Base-by-base conservation (phyloP, 2,888 invertebrate species). In the Spilosoma lubricipeda region DNA sequence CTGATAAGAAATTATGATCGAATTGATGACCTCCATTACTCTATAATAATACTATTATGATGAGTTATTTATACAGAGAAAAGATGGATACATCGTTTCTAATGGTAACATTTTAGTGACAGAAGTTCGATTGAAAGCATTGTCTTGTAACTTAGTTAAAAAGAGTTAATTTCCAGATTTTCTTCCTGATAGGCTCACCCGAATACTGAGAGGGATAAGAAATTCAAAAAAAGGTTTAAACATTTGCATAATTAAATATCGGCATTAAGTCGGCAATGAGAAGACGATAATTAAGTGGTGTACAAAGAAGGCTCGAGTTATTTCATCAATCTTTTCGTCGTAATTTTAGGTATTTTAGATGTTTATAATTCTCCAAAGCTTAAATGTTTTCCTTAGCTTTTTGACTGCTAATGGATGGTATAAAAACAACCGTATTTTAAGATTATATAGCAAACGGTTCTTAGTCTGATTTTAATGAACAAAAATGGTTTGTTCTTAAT, bases 221-320 rank as follows among this genome's bases (percentile, higher is more conserved):
- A 80, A 83, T 76, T 81, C 80, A 81, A 81, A 85, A 91, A 92
- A 91, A 87, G 88, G 48, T 84, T 90, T 87, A 77, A 84, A 85
- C 86, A 91, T 93, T 93, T 93, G 89, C 91, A 92, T 93, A 92
- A 93, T 93, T 92, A 92, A 94, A 92, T 92, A 93, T 93, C 87
- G 88, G 86, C 90, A 92, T 91, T 89, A 90, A 90, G 88, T 89
- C 86, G 76, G 79, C 85, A 88, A 87, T 90, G 86, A 86, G 81
- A 78, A 86, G 80, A 87, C 90, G 90, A 90, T 93, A 92, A 93
- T 92, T 89, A 91, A 92, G 82, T 89, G 90, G 88, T 86, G 84
- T 87, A 89, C 87, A 52, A 90, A 89, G 86, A 86, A 89, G 82
- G 87, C 85, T 80, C 76, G 77, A 85, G 81, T 80, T 87, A 85